Evolutionary conservation across 2,113 vertebrate genomes (phyloP).

Genomic region (Glaucidium brasilianum): DNA sequence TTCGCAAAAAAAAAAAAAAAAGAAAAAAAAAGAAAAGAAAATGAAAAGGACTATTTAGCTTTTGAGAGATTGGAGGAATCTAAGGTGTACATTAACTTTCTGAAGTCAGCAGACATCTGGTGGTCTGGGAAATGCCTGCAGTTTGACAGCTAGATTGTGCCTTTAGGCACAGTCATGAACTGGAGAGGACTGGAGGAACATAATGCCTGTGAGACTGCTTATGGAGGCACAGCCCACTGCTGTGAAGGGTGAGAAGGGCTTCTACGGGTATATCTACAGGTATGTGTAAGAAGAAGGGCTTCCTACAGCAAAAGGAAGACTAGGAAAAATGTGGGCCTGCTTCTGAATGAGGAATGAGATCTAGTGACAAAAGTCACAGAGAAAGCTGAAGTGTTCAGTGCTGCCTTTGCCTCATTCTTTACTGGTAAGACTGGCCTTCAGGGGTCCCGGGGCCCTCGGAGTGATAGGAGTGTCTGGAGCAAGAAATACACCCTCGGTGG

Average conservation of each 20-base stretch:
- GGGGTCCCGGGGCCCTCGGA: neutral
- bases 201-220: neutral
- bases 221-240: neutral
- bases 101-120: constrained; percentile 25
- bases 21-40: neutral
- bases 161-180: constrained; percentile 54
- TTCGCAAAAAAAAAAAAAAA: neutral
- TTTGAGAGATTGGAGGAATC: neutral
- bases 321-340: neutral
- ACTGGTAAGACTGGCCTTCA: neutral
- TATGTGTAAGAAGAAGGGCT: too few species aligned
- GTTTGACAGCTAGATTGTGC: constrained; percentile 49
- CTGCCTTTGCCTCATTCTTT: neutral
- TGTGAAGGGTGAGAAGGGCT: neutral
- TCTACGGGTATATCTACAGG: neutral
- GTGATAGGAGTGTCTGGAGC: neutral
- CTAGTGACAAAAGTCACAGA: neutral
- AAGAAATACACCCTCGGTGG: neutral
- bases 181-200: neutral
- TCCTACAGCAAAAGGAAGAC: neutral
- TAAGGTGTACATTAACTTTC: constrained; percentile 3
- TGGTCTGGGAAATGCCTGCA: constrained; percentile 41
- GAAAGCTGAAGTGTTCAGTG: neutral
- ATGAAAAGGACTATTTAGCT: neutral
- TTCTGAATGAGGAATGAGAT: neutral